Percentiles rank a stretch among this genome's conserved stretches.
phyloP scores from a whole-genome alignment of 1,140 invertebrate species.

The Dufourea novaeangliae region DNA sequence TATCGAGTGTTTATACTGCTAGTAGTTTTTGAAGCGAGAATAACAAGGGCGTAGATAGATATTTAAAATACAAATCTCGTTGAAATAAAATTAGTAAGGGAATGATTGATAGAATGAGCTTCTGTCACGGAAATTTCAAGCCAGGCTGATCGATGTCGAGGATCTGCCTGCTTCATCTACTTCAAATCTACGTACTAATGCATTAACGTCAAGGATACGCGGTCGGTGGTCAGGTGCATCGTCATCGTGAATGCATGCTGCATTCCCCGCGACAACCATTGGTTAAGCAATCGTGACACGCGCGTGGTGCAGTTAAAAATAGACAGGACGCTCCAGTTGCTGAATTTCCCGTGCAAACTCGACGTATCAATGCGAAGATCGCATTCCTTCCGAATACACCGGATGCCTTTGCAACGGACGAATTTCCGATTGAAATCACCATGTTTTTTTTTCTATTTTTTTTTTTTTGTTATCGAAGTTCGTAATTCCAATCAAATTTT shows the following conservation, averaged over 20 bases:
- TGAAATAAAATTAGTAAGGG: no score
- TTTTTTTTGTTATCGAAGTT: no score
- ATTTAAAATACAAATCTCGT: no score
- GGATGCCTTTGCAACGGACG: no score
- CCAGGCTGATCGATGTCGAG: slow-evolving; percentile 18
- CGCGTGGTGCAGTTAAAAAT: not conserved
- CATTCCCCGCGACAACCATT: slow-evolving; percentile 20
- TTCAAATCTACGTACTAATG: not conserved
- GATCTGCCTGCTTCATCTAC: no score
- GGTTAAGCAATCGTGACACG: slow-evolving; percentile 18
- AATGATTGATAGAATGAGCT: slow-evolving; percentile 3
- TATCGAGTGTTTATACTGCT: not conserved
- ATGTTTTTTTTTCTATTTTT: no score
- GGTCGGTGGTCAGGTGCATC: slow-evolving; percentile 2
- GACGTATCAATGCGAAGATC: not conserved
- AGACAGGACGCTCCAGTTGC: not conserved
- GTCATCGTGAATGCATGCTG: not conserved
- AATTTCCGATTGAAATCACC: no score
- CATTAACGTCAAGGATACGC: slow-evolving; percentile 20
- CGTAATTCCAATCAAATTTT: no score
- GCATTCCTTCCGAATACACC: not conserved
- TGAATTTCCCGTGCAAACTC: not conserved
- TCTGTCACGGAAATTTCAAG: not conserved
- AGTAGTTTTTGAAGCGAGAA: not conserved
- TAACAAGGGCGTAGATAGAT: no score